phyloP scores from a whole-genome alignment of 2,797 vertebrate genomes.

The Lagodon rhomboides region DNA sequence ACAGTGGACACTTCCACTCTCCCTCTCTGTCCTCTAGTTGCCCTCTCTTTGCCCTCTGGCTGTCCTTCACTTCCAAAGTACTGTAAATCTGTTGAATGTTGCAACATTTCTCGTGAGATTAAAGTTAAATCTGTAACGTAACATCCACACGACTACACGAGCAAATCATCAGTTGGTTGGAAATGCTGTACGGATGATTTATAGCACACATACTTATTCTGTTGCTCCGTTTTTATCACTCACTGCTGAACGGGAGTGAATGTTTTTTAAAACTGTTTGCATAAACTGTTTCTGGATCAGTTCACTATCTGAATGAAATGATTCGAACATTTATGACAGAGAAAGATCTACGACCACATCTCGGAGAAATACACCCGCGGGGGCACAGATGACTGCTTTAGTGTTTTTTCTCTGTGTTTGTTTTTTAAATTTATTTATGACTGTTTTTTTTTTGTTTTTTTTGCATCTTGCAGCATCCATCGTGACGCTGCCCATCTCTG shows the following conservation, averaged over 20 bases:
- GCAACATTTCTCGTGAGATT: not conserved
- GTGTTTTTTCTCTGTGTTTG: slow-evolving; percentile 6
- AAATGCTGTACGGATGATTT: slow-evolving; percentile 32
- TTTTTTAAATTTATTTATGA: slow-evolving; percentile 28
- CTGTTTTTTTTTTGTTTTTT: slow-evolving; percentile 4
- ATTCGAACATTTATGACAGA: slow-evolving; percentile 32
- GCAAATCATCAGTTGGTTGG: not conserved
- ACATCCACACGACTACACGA: not conserved
- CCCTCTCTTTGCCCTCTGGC: slow-evolving; percentile 21
- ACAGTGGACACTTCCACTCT: slow-evolving; percentile 8
- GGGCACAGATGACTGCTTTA: slow-evolving; percentile 21
- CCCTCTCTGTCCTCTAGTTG: slow-evolving; percentile 20
- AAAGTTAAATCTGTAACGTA: not conserved
- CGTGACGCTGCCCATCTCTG: slow-evolving; percentile 36
- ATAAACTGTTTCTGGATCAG: slow-evolving; percentile 15
- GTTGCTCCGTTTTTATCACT: slow-evolving; percentile 14
- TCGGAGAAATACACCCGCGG: slow-evolving; percentile 15
- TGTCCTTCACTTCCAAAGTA: slow-evolving; percentile 6
- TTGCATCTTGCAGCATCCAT: slow-evolving; percentile 18
- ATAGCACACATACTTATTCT: not conserved
- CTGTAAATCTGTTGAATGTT: slow-evolving; percentile 16
- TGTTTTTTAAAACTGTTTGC: slow-evolving; percentile 5
- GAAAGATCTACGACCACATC: slow-evolving; percentile 20
- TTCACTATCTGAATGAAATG: not conserved
- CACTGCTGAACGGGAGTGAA: slow-evolving; percentile 18